Base-by-base conservation (phyloP, 1,140 invertebrate species). In the Rhizoglyphus robini region DNA sequence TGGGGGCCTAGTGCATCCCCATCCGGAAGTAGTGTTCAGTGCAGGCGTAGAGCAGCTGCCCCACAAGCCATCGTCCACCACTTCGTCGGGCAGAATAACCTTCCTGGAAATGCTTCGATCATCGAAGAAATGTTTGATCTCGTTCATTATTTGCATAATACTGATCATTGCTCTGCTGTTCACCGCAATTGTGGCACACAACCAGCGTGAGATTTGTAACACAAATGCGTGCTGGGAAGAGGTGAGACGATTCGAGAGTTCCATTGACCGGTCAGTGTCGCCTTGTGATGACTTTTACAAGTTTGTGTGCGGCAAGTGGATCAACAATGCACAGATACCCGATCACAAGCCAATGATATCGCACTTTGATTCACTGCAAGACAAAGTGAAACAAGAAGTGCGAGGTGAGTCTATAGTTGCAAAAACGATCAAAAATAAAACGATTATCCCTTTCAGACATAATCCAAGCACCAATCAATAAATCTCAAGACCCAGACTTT, bases 251-350 rank as follows among this genome's bases (percentile, higher is more conserved):
- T 11, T 41, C 18, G 36, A 41, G 18, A 18, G 81, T 25, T 85
- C 84, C 69, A 84, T 90, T 81, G 85, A 90, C 68, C 71, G 76
- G 0, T 80, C 78, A 0, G 83, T 83, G 0, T 83, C 89, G 72
- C 90, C 90, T 8, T 93, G 90, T 75, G 81, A 82, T 11, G 86
- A 93, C 74, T 93, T 93, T 76, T 91, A 68, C 29, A 74, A 83
- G 68, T 91, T 88, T 69, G 81, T 87, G 0, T 90, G 88, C 70
- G 87, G 88, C 3, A 80, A 80, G 2, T 89, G 87, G 74, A 74
- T 86, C 3, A 81, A 71, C 23, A 15, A 4, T 3, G 62, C 49
- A 25, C 34, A 81, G 20, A 88, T 90, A 48, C 86, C 86, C 0
- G 86, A 88, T 65, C 86, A 90, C 71, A 87, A 86, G 74, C 82